Conservation (phyloP, 2,888 invertebrate genomes). For the Agonopterix arenella region DNA sequence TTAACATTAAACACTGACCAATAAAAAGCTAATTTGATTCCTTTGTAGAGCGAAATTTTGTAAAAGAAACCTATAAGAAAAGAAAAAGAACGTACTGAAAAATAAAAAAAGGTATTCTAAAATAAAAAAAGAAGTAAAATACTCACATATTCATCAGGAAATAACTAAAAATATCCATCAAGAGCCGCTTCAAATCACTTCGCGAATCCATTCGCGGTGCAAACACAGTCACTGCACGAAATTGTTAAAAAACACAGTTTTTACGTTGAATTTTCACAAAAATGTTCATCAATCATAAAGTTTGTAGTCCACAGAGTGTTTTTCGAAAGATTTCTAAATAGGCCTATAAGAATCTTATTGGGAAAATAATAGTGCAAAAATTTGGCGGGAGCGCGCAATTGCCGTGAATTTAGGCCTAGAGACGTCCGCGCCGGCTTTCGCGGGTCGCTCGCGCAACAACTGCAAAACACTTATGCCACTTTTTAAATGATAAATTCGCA, state of each 20-base stretch:
- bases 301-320: constrained; percentile 22
- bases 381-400: constrained; percentile 45
- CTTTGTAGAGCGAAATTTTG: too few relatives aligned
- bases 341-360: constrained; percentile 74
- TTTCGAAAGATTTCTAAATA: constrained; percentile 44
- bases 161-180: constrained; percentile 27
- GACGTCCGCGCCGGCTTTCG: constrained; percentile 4
- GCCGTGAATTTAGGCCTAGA: constrained; percentile 61
- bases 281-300: constrained; percentile 32
- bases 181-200: constrained; percentile 14
- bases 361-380: constrained; percentile 50
- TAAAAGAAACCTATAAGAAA: background rate
- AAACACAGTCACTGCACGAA: constrained; percentile 42
- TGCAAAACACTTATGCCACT: too few relatives aligned
- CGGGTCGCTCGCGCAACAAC: constrained; percentile 13
- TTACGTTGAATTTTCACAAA: constrained; percentile 26
- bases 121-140: constrained; percentile 21
- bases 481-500: background rate
- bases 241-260: constrained; percentile 30
- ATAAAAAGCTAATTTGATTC: too few relatives aligned
- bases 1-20: too few relatives aligned
- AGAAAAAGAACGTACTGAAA: background rate
- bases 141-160: constrained; percentile 39
- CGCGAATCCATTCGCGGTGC: constrained; percentile 16
- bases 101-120: background rate